phyloP scores from a whole-genome alignment of 2,888 invertebrate genomes.

The Drepanosiphum platanoidis region DNA sequence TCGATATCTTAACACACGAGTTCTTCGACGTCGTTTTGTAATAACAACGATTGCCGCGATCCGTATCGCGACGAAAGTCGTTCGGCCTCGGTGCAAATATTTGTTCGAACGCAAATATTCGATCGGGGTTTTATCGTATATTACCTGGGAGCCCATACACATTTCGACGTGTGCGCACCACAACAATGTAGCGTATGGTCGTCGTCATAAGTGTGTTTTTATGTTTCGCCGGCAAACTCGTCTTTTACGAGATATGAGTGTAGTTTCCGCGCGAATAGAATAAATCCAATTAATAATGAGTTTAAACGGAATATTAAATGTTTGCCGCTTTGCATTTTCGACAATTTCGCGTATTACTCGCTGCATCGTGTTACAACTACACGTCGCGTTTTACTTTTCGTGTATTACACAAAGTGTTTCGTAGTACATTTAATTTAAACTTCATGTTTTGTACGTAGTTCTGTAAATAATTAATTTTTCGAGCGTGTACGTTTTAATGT shows the following conservation, averaged over 20 bases:
- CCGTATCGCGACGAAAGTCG: not conserved
- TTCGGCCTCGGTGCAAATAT: too few relatives aligned
- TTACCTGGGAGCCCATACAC: too few relatives aligned
- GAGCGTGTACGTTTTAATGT: not conserved
- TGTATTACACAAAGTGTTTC: not conserved
- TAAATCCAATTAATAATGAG: not conserved
- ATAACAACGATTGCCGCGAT: not conserved
- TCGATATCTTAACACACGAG: not conserved
- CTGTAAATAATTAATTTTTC: not conserved
- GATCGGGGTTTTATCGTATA: not conserved
- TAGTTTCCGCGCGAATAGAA: not conserved
- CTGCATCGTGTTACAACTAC: not conserved
- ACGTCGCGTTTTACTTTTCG: not conserved
- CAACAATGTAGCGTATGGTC: too few relatives aligned
- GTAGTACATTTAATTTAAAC: not conserved
- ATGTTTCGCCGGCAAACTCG: too few relatives aligned
- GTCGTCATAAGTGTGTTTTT: too few relatives aligned
- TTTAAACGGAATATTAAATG: not conserved
- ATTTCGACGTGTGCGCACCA: too few relatives aligned
- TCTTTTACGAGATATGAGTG: too few relatives aligned
- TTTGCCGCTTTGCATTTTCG: not conserved
- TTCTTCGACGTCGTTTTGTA: not conserved
- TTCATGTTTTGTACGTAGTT: not conserved
- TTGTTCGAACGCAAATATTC: not conserved
- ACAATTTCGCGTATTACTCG: not conserved